Evolutionary conservation across 2,113 vertebrate genomes (phyloP), one percentile per base, ranked within the genome.

Genomic region (Paratilapia polleni): DNA sequence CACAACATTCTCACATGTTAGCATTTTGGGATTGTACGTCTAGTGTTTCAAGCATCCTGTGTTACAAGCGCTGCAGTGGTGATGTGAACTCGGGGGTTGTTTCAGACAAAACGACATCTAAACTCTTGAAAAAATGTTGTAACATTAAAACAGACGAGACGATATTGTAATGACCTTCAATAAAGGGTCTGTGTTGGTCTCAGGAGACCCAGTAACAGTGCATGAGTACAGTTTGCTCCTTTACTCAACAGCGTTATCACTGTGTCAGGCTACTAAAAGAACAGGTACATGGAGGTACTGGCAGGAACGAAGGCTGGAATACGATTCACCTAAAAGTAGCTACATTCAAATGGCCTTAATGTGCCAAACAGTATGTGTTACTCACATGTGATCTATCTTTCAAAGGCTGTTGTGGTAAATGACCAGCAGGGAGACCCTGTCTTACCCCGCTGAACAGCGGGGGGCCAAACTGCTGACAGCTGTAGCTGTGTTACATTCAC

Each of bases 341-440:
- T 95, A 94, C 94, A 95, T 95, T 95, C 94, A 95, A 90, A 93
- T 62, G 92, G 94, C 93, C 88, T 89, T 86, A 74, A 94, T 94
- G 91, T 92, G 93, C 90, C 91, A 17, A 47, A 90, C 91, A 85
- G 85, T 83, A 78, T 74, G 86, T 82, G 58, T 84, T 58, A 70
- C 70, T 91, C 84, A 80, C 82, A 57, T 82, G 84, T 70, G 34
- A 52, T 78, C 78, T 38, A 58, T 89, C 66, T 86, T 22, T 81
- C 54, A 57, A 68, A 84, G 78, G 78, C 86, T 83, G 77, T 81
- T 70, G 57, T 89, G 88, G 81, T 85, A 70, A 58, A 28, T 41
- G 64, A 84, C 83, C 77, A 57, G 82, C 78, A 87, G 79, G 60
- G 28, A 82, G 80, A 82, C 80, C 73, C 82, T 20, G 7, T 87